Percentiles rank a stretch among this genome's conserved stretches.
phyloP scores from a whole-genome alignment of 2,113 vertebrate species.

The Panthera leo region DNA sequence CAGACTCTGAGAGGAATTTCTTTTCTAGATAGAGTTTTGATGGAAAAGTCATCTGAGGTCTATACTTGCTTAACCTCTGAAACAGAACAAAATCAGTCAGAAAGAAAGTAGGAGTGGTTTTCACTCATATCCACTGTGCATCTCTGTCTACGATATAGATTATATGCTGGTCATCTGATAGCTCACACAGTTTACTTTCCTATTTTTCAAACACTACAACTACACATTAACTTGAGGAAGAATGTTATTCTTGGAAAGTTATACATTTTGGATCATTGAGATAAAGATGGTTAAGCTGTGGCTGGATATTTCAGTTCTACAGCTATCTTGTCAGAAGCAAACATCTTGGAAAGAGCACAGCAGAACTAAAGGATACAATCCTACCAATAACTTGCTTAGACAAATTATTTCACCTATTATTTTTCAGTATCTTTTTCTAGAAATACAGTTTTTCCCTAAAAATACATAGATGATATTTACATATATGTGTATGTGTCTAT shows the following conservation, averaged over 20 bases:
- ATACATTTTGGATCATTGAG: background rate
- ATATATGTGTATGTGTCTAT: background rate
- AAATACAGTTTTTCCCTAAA: conserved; percentile 9
- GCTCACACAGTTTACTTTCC: background rate
- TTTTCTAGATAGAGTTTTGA: conserved; percentile 26
- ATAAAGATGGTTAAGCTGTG: conserved; percentile 17
- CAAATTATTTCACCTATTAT: background rate
- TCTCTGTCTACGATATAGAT: background rate
- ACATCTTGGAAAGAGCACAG: background rate
- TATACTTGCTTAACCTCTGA: conserved; percentile 20
- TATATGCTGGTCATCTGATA: background rate
- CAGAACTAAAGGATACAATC: background rate
- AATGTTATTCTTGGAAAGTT: conserved; percentile 35
- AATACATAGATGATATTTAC: background rate
- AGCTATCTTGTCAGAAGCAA: background rate
- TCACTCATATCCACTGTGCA: background rate
- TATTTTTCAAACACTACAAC: conserved; percentile 15
- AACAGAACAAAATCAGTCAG: background rate
- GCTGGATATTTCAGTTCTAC: background rate
- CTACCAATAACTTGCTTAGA: background rate
- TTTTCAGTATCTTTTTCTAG: background rate
- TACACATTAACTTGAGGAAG: background rate
- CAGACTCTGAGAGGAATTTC: conserved; percentile 28
- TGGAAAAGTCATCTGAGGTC: background rate
- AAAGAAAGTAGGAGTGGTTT: background rate